phyloP scores from a whole-genome alignment of 2,797 vertebrate species.

The Enteromius viviparus region DNA sequence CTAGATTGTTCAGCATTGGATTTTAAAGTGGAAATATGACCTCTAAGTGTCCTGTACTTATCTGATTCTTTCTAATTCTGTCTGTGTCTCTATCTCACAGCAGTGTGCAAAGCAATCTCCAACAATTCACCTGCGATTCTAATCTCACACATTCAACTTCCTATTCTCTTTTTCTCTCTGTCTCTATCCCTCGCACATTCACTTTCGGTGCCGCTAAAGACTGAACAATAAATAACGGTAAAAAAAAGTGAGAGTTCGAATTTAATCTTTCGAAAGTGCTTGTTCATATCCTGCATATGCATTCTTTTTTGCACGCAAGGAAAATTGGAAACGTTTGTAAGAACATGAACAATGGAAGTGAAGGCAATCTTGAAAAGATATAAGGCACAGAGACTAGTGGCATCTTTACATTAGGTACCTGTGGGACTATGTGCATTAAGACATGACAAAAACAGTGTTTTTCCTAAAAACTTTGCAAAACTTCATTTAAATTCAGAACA shows the following conservation, averaged over 20 bases:
- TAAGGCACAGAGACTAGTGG: neutral
- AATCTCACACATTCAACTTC: slow-evolving; percentile 33
- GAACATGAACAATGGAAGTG: neutral
- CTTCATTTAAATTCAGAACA: neutral
- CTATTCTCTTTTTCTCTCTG: slow-evolving; percentile 5
- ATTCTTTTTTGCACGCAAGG: neutral
- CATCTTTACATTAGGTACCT: neutral
- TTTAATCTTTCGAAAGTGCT: slow-evolving; percentile 28
- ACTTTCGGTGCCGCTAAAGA: neutral
- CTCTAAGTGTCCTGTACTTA: slow-evolving; percentile 27
- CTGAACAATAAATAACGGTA: slow-evolving; percentile 13
- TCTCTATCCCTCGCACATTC: neutral
- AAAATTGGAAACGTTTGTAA: slow-evolving; percentile 18
- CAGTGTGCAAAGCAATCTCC: slow-evolving; percentile 40
- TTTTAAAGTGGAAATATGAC: slow-evolving; percentile 23
- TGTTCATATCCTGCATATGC: slow-evolving; percentile 15
- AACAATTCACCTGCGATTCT: slow-evolving; percentile 37
- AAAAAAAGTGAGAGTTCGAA: neutral
- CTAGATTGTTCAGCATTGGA: slow-evolving; percentile 11
- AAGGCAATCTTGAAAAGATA: slow-evolving; percentile 15
- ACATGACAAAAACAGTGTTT: neutral
- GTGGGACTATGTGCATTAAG: neutral
- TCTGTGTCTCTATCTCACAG: slow-evolving; percentile 33
- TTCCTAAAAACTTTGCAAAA: neutral
- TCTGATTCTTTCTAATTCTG: slow-evolving; percentile 46